phyloP scores from a whole-genome alignment of 1,140 invertebrate genomes.

The Sipha flava region DNA sequence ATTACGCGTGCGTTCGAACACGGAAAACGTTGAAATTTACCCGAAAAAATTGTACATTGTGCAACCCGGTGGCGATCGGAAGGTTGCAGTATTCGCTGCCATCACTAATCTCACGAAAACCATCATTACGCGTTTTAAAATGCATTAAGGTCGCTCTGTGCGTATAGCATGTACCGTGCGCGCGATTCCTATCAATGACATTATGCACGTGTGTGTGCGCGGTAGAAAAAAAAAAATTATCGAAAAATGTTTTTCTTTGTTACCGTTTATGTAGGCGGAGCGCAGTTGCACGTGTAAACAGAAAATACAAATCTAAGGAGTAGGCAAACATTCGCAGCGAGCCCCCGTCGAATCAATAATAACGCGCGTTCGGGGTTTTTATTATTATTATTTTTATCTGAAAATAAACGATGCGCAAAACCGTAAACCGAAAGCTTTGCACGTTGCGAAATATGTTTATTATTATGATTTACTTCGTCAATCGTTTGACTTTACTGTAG shows the following conservation, averaged over 20 bases:
- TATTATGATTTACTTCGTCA: no score
- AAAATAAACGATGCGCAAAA: no score
- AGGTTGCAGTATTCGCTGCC: background rate
- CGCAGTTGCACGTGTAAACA: background rate
- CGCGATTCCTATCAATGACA: background rate
- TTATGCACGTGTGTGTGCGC: no score
- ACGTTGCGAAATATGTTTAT: background rate
- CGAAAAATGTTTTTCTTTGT: background rate
- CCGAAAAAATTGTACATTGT: no score
- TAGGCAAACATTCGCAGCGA: background rate
- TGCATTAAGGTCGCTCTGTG: background rate
- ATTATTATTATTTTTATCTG: no score
- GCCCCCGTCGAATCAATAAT: background rate
- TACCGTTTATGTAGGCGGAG: background rate
- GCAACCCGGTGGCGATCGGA: no score
- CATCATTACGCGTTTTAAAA: background rate
- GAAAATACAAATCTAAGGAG: background rate
- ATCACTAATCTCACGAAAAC: background rate
- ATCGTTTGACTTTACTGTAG: no score
- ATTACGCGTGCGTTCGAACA: no score
- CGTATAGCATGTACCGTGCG: background rate
- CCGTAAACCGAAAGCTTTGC: no score
- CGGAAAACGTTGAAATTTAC: no score
- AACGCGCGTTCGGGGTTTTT: no score
- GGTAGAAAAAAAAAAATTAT: no score